Conservation (phyloP, 2,797 vertebrate species). For the Spinus olivaceus region DNA sequence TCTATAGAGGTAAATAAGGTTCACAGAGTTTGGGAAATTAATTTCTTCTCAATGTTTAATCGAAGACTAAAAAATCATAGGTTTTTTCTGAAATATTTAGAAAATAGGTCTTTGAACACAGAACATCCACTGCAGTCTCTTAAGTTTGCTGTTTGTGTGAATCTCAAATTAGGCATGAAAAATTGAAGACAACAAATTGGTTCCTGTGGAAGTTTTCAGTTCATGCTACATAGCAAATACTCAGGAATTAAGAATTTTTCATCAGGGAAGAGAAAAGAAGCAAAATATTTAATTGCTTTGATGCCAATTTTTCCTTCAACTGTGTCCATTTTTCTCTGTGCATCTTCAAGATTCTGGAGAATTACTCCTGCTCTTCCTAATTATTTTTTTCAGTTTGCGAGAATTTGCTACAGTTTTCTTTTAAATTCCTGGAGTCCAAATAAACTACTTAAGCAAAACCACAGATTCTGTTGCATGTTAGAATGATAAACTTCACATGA, state of each 20-base stretch:
- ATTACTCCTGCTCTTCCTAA: background rate
- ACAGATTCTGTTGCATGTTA: background rate
- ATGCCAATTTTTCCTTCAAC: background rate
- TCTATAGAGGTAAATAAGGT: background rate
- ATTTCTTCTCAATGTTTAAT: background rate
- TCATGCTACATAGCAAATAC: background rate
- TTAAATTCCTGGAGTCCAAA: background rate
- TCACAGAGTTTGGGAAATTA: background rate
- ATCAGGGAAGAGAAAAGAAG: background rate
- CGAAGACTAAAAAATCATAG: background rate
- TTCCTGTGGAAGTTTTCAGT: background rate
- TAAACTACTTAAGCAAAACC: background rate
- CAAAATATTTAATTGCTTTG: background rate
- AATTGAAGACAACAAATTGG: background rate
- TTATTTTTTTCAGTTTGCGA: background rate
- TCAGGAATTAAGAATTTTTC: background rate
- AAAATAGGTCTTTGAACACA: background rate
- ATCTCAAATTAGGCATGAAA: background rate
- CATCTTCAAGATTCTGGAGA: background rate
- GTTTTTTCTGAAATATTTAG: background rate
- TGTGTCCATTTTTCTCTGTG: background rate
- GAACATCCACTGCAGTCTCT: background rate
- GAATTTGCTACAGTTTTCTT: background rate
- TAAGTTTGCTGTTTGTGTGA: background rate
- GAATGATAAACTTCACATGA: background rate